These are phyloP conservation scores for Euplexia lucipara DNA, from an alignment of 2,888 invertebrate species.

Conservation along the genomic window DNA sequence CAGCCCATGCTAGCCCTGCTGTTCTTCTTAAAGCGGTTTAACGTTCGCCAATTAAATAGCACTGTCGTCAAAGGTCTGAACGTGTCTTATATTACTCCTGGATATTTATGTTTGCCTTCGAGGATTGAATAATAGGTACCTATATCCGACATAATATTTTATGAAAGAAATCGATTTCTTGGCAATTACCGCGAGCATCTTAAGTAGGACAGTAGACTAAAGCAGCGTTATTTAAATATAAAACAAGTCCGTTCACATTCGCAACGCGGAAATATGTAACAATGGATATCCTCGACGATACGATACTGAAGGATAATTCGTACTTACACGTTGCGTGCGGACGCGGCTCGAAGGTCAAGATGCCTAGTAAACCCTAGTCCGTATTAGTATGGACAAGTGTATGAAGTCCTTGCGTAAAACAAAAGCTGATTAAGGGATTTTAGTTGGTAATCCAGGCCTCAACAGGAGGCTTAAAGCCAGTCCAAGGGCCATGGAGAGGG, in stretches of 20 bases:
- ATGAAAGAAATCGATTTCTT: constrained; percentile 46
- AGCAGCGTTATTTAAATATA: constrained; percentile 14
- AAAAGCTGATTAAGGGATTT: constrained; percentile 23
- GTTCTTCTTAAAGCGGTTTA: not conserved
- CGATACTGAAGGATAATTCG: constrained; percentile 57
- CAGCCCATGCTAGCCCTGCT: too few species aligned
- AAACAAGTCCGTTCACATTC: constrained; percentile 17
- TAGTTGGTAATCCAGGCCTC: too few species aligned
- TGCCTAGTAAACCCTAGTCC: not conserved
- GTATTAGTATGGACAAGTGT: constrained; percentile 11
- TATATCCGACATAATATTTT: not conserved
- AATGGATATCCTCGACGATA: constrained; percentile 54
- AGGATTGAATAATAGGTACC: too few species aligned
- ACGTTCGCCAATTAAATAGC: too few species aligned
- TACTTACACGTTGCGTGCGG: constrained; percentile 48
- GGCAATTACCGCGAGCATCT: constrained; percentile 18
- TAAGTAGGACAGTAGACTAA: constrained; percentile 33
- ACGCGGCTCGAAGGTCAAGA: constrained; percentile 58
- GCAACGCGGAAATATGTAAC: constrained; percentile 59
- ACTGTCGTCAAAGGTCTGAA: too few species aligned
- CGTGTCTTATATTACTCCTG: too few species aligned
- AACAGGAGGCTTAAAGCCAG: too few species aligned
- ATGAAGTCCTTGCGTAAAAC: not conserved
- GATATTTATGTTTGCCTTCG: too few species aligned
- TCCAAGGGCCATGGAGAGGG: too few species aligned